Evolutionary conservation across 2,888 invertebrate species (phyloP), one percentile per base, ranked within the genome.

Genomic region (Xestia xanthographa): DNA sequence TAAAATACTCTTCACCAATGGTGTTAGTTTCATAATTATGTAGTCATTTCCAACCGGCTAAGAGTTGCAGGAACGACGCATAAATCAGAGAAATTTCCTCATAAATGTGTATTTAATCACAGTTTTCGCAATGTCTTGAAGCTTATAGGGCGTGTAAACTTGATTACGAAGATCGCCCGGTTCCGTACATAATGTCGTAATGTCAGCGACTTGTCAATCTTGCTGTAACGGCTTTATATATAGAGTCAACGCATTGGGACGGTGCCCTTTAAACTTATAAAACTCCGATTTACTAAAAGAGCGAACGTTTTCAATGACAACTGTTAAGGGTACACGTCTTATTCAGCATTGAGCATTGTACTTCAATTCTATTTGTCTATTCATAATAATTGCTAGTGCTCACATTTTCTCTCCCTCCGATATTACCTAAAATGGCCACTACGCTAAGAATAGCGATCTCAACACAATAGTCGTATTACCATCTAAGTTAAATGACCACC

Each of bases 61-160:
- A 45, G 48, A 70, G 50, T 53, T 66, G 66, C 62, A 63, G 43
- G 26, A 70, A 26, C 63, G n/a, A 56, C 38, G 48, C 29, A 74
- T 66, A 77, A 56, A 66, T 72, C 29, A 81, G 67, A 62, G n/a
- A 79, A 86, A 86, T 83, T 83, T 79, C 84, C 41, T 68, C 78
- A 86, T 82, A 79, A 74, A 81, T 82, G 83, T 74, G 72, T 72
- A 79, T 84, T 84, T 86, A 81, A 86, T 88, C 72, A 80, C 78
- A 71, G 75, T 82, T 86, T 84, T 86, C 80, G 84, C 66, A 87
- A 89, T 77, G 72, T 71, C 60, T 74, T 74, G 80, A 84, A 79
- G 84, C 81, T 77, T 85, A 71, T 76, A 81, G 80, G 84, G 80
- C 76, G 77, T 83, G 83, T 83, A 86, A 86, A 88, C 83, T 81